Conservation (phyloP, 1,140 invertebrate genomes). For the Vanessa atalanta region DNA sequence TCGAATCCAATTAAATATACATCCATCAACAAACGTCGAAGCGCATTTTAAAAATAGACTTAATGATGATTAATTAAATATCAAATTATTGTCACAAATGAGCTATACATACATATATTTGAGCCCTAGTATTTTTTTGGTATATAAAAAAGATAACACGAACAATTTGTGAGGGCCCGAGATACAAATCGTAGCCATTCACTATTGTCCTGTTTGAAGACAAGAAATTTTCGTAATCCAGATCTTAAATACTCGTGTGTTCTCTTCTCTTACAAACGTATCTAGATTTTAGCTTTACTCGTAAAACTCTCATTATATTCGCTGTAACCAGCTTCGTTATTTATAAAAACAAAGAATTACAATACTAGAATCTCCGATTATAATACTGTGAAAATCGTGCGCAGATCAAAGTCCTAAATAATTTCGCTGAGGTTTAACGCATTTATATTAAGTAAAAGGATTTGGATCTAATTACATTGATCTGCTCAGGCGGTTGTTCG, state of each 20-base stretch:
- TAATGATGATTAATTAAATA: neutral
- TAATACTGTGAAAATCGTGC: too few relatives aligned
- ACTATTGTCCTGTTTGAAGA: slow-evolving; percentile 22
- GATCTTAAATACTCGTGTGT: neutral
- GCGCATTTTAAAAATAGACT: neutral
- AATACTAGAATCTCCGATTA: neutral
- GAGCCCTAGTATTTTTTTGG: slow-evolving; percentile 1
- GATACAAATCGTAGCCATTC: slow-evolving; percentile 25
- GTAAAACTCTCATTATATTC: neutral
- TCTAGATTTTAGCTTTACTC: slow-evolving; percentile 1
- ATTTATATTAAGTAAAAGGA: too few relatives aligned
- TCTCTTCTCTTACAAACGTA: neutral
- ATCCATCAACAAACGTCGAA: too few relatives aligned
- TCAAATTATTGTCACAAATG: slow-evolving; percentile 18
- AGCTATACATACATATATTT: slow-evolving; percentile 4
- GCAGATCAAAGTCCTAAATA: too few relatives aligned
- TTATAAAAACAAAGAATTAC: neutral
- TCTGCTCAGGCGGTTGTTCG: too few relatives aligned
- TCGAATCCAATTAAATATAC: too few relatives aligned
- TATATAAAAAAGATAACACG: neutral
- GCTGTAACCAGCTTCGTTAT: neutral
- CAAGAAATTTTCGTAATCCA: slow-evolving; percentile 9
- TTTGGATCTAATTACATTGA: too few relatives aligned
- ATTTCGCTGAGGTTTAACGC: too few relatives aligned
- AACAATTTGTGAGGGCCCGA: neutral